Percentiles rank a stretch among this genome's conserved stretches.
Conservation (phyloP, 2,888 invertebrate genomes). For the Kryphioiulus occultus region DNA sequence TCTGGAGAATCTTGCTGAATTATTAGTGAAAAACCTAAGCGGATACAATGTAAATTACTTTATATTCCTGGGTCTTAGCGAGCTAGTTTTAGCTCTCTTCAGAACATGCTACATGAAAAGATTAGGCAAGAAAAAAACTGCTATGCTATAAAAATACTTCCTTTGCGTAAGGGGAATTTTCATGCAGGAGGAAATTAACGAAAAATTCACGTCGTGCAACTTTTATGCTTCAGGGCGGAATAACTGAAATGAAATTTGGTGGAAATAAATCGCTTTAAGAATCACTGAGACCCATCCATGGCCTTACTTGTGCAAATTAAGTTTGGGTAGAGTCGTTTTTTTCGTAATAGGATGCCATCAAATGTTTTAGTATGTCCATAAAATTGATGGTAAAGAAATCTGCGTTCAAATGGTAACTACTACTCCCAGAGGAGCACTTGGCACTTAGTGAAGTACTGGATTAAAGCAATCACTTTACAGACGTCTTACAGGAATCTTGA, state of each 20-base stretch:
- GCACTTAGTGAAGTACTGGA: not conserved
- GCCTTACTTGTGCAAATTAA: not conserved
- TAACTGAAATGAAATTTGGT: not conserved
- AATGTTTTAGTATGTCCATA: constrained; percentile 20
- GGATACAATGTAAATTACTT: too few relatives aligned
- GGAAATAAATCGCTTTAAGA: constrained; percentile 19
- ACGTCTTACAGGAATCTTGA: not conserved
- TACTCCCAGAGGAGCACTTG: not conserved
- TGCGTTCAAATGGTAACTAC: not conserved
- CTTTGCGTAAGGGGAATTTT: not conserved
- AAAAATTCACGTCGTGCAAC: not conserved
- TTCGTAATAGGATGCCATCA: constrained; percentile 11
- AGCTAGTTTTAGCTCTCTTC: too few relatives aligned
- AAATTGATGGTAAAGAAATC: not conserved
- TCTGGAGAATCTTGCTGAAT: too few relatives aligned
- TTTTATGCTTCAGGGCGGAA: constrained; percentile 25
- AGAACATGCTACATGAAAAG: too few relatives aligned
- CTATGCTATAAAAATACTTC: not conserved
- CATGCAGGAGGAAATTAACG: not conserved
- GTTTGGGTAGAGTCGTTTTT: not conserved
- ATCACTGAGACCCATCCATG: not conserved
- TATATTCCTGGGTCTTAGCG: too few relatives aligned
- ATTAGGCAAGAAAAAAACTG: not conserved
- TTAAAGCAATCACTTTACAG: not conserved
- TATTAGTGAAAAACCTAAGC: too few relatives aligned